Base-by-base conservation (phyloP, 2,113 vertebrate species). In the Epinephelus fuscoguttatus region DNA sequence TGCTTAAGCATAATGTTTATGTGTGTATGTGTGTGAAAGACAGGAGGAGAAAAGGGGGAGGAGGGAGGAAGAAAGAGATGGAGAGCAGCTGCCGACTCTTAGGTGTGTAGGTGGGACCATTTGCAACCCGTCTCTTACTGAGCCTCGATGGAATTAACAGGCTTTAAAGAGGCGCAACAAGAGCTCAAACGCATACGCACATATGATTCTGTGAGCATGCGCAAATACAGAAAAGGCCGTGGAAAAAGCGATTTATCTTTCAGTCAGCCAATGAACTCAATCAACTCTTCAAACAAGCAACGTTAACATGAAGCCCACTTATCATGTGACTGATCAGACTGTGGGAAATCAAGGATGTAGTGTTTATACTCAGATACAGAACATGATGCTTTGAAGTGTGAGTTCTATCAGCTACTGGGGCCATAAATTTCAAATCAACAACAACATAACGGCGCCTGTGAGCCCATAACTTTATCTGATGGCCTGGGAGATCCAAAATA, bases 41-140 rank as follows among this genome's bases (percentile, higher is more conserved):
- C 42, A 64, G 59, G 68, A 67, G 59, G 33, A 14, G 59, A 19
- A 60, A 74, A 50, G 68, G 18, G 18, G 52, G 63, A 79, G 37
- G 63, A 69, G 10, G 57, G n/a, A 67, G 42, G 53, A 74, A 82
- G 71, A 85, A 78, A 64, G 75, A 75, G 78, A 79, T 78, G 74
- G 71, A 85, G 78, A 91, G 47, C 86, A 90, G 88, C 89, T 94
- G 92, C 57, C 21, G 82, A 82, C 37, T 84, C 84, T 80, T 61
- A 78, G 77, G 68, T 85, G 92, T 94, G 94, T 94, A 94, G 94
- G 94, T 82, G 94, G 92, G 89, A 86, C 87, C 84, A 78, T 92
- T 94, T 93, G 88, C 89, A 90, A 57, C 78, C 72, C 47, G 75
- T 92, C 88, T 89, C 81, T 77, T 83, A 82, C 67, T 42, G 67